Conservation (phyloP, 2,888 invertebrate genomes). For the Fissipunctia ypsillon region DNA sequence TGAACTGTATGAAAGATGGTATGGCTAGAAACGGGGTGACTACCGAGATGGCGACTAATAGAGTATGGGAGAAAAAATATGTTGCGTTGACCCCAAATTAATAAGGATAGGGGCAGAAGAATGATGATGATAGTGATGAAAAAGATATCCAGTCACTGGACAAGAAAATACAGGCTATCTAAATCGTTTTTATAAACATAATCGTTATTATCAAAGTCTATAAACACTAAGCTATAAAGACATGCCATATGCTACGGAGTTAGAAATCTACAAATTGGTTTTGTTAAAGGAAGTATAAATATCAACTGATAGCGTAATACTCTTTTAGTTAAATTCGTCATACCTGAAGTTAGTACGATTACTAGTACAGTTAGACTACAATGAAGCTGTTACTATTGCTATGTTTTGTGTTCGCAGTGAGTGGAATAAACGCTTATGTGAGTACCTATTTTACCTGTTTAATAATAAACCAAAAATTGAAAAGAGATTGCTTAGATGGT, state of each 20-base stretch:
- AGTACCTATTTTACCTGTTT: background rate
- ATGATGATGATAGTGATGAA: background rate
- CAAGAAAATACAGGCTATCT: background rate
- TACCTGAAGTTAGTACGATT: background rate
- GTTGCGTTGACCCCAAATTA: background rate
- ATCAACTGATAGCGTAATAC: conserved; percentile 8
- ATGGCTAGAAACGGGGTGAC: background rate
- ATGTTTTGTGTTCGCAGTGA: conserved; percentile 1
- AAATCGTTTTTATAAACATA: background rate
- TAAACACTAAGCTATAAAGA: conserved; percentile 21
- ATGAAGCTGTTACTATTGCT: conserved; percentile 34
- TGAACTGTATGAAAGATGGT: background rate
- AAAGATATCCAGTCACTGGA: too few species aligned
- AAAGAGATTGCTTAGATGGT: too few species aligned
- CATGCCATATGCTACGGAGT: conserved; percentile 16
- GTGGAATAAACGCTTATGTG: conserved; percentile 8
- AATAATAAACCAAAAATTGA: background rate
- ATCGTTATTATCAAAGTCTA: background rate
- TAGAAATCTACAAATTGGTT: conserved; percentile 24
- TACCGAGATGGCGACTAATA: too few species aligned
- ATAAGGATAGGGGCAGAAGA: background rate
- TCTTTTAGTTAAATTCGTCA: conserved; percentile 10
- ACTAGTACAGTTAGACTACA: background rate
- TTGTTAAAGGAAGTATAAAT: conserved; percentile 32
- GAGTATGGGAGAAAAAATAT: too few species aligned